Base-by-base conservation (phyloP, 30 jellyfish, hydroid and myxozoan species). In the Chironex yamaguchii region DNA sequence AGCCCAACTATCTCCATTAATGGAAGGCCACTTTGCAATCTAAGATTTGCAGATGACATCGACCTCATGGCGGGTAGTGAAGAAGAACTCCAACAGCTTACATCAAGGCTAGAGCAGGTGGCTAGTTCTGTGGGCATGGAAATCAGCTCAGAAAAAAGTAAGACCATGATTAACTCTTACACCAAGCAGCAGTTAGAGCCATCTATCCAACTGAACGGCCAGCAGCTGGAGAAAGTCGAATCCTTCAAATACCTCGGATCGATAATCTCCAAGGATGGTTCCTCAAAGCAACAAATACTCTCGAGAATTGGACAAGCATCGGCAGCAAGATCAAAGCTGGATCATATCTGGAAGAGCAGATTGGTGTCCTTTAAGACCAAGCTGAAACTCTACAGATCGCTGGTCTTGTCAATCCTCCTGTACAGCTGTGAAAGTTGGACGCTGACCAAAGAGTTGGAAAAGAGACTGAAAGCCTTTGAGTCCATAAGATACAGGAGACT, bases 351-450 rank as follows among this genome's bases (percentile, higher is more conserved):
- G 77, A 21, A 2, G 1, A 50, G 2, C 1, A 3, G 77, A 63
- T 25, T 31, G 25, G 35, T 21, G 30, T 50, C 62, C 27, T 1
- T 63, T 50, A 31, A 63, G 14, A 63, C 2, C 77, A 63, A 63
- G 30, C 14, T 63, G 30, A 63, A 63, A 1, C 58, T 63, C 17
- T 50, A 25, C 27, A 42, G 77, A 1, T 42, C 77, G 77, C 27
- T 63, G 13, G 36, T 63, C 2, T 1, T 20, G 62, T 63, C 77
- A 3, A 63, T 30, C 6, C 13, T 20, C 1, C 17, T 63, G 1
- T 63, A 63, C 58, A n/a, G 77, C 27, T 2, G 77, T 21, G 77
- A 63, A 63, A 2, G 49, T 1, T 63, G 77, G 77, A 63, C 77
- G 27, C 58, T 21, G 27, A 3, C 1, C 77, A 3, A 3, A 63